These are phyloP conservation scores for Eristalis pertinax DNA, from an alignment of 2,888 invertebrate genomes.

Conservation along the genomic window DNA sequence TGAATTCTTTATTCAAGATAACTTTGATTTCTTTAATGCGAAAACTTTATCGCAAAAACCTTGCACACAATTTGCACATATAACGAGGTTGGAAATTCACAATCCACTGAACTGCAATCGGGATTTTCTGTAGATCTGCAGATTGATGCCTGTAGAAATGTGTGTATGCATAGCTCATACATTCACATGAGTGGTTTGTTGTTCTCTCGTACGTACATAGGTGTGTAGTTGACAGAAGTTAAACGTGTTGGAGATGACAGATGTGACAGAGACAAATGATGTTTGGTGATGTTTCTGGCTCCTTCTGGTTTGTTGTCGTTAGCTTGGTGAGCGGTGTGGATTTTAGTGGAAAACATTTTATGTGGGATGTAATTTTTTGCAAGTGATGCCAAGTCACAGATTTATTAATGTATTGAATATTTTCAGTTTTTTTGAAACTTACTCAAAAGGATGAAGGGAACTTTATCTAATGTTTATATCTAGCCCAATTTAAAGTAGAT, in stretches of 20 bases:
- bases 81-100: conserved; percentile 56
- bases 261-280: conserved; percentile 22
- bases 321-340: conserved; percentile 8
- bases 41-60: conserved; percentile 50
- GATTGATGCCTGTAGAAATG: conserved; percentile 27
- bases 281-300: not conserved
- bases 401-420: not conserved
- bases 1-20: not conserved
- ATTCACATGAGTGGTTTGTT: conserved; percentile 20
- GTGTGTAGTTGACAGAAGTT: conserved; percentile 1
- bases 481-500: too few relatives aligned
- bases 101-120: conserved; percentile 61
- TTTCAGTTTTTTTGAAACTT: not conserved
- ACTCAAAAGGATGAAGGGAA: too few relatives aligned
- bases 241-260: conserved; percentile 23
- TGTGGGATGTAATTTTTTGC: not conserved
- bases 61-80: conserved; percentile 37
- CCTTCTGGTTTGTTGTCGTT: conserved; percentile 41
- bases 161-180: not conserved
- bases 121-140: conserved; percentile 29
- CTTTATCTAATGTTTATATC: too few relatives aligned
- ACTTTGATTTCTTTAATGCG: conserved; percentile 29
- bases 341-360: not conserved
- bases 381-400: conserved; percentile 40
- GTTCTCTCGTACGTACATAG: conserved; percentile 13